Evolutionary conservation across 2,797 vertebrate species (phyloP), one percentile per base, ranked within the genome.

Genomic region (Phalloptychus januarius): DNA sequence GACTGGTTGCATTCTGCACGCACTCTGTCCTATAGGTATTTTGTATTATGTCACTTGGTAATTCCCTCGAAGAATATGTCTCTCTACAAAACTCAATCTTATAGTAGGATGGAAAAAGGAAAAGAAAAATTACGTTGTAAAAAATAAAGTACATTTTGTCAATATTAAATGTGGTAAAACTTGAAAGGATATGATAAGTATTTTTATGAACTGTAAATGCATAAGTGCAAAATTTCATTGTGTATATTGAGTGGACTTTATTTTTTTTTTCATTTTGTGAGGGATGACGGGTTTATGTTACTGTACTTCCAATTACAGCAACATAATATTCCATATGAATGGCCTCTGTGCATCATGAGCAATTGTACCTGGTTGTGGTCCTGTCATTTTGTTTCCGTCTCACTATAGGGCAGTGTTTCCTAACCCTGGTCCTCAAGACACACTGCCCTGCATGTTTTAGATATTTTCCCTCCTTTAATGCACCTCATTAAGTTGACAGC

Each of bases 191-290:
- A 40, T 69, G 20, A 44, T 28, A 13, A 48, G 28, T 74, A 71
- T 78, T 48, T 77, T 44, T 31, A 40, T 71, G 52, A 6, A 67
- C 40, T 54, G 45, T 36, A 73, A 15, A 36, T 48, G 52, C 45
- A 25, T 82, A 73, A 46, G 38, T 5, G 40, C 44, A 58, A 75
- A 28, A 71, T 74, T 54, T 4, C 20, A 54, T 4, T n/a, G 52
- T 54, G 28, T 12, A 28, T 28, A 5, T 2, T 56, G 7, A 54
- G 50, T 23, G 18, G 46, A 18, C 20, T 16, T 2, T 48, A 18
- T 20, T 46, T 18, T 45, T 48, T 18, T 25, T 52, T 52, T 25
- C 52, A 54, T 11, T 63, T 33, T 36, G n/a, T 12, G 54, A n/a
- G 25, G 11, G 11, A n/a, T 48, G 48, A 7, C 1, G 25, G 5